Evolutionary conservation across 2,797 vertebrate genomes (phyloP), one percentile per base, ranked within the genome.

Genomic region (Hephaestus fuliginosus): DNA sequence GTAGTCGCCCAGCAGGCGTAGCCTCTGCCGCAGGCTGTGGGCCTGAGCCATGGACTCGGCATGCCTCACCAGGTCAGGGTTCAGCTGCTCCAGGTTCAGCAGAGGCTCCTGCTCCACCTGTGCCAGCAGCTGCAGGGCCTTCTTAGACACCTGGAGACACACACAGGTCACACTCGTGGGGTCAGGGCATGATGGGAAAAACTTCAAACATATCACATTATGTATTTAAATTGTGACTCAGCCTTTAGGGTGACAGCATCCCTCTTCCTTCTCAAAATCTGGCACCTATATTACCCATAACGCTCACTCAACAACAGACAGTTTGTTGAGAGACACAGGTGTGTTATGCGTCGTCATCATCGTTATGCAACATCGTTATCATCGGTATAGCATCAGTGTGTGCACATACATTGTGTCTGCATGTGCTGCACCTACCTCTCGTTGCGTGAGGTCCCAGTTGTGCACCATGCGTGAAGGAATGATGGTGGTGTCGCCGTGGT

Each of bases 391-490:
- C 14, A 20, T n/a, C 25, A 4, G 18, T 0, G 14, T 49, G 2
- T 20, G 57, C 43, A 8, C 13, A 2, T 52, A 3, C 36, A 8
- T 25, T 48, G 4, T 8, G 22, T 39, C 3, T 1, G 0, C 7
- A 14, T 20, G 28, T 9, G 36, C 49, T 18, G 22, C 22, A 67
- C 96, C 87, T 82, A 98, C 98, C 91, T 96, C 96, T 81, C 95
- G 93, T 30, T 94, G 95, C 0, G 78, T 85, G 41, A 99, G 93
- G 66, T 99, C 98, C 98, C 98, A 99, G 95, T 99, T 99, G 93
- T 99, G 98, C 85, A 99, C 95, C 93, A 99, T 93, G 70, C 97
- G 97, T 0, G 98, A 97, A 0, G 98, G 98, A 80, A 99, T 98
- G 88, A 99, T 89, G 0, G 85, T 94, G 65, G 90, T 90, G 62